Conservation (phyloP, 2,888 invertebrate genomes). For the Ypsolopha sequella region DNA sequence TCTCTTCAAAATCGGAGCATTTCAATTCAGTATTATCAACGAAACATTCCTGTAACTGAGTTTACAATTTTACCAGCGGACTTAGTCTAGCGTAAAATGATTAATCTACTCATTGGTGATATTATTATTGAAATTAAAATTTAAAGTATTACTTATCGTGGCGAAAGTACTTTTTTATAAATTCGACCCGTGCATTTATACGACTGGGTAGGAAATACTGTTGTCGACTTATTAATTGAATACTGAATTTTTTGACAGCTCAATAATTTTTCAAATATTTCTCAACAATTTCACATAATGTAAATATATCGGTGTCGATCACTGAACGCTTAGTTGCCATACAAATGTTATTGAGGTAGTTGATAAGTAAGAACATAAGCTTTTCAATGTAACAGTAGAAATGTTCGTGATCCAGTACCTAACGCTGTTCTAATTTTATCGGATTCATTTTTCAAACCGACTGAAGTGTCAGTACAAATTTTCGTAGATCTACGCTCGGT, state of each 20-base stretch:
- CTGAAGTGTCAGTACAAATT: constrained; percentile 3
- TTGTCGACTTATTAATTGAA: constrained; percentile 33
- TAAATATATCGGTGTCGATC: constrained; percentile 56
- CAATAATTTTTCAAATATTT: constrained; percentile 1
- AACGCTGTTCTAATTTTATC: background rate
- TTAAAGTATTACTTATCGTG: constrained; percentile 51
- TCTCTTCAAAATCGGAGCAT: constrained; percentile 5
- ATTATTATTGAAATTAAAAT: constrained; percentile 39
- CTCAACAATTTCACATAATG: constrained; percentile 23
- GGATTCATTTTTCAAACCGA: background rate
- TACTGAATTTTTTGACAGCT: constrained; percentile 4
- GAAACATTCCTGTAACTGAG: constrained; percentile 63
- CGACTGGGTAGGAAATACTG: constrained; percentile 54
- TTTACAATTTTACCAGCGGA: constrained; percentile 34
- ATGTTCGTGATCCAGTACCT: background rate
- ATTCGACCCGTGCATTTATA: constrained; percentile 38
- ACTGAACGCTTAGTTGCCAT: constrained; percentile 68
- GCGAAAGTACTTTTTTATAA: constrained; percentile 38
- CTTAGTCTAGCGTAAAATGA: constrained; percentile 31
- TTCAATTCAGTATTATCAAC: constrained; percentile 49
- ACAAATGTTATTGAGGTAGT: constrained; percentile 59
- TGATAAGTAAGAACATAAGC: constrained; percentile 37
- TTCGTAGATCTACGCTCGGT: background rate
- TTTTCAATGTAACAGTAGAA: background rate
- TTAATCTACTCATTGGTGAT: constrained; percentile 60